Evolutionary conservation across 2,113 vertebrate genomes (phyloP).

Genomic region (Phainopepla nitens): DNA sequence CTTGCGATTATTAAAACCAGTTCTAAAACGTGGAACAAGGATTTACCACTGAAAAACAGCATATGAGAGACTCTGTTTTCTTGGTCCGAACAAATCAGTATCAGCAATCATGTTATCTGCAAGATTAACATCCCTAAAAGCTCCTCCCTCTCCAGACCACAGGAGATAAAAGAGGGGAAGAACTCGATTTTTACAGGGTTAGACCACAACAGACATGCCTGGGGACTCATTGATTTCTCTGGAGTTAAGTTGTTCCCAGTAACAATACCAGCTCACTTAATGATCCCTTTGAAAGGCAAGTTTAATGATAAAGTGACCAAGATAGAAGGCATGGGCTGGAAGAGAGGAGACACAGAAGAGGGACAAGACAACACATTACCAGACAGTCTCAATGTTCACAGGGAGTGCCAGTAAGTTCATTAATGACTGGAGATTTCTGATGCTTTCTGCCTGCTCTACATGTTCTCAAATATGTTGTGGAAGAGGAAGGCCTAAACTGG

Average conservation of each 20-base stretch:
- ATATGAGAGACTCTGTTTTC: background rate
- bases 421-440: background rate
- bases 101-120: fast-evolving
- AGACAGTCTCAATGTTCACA: background rate
- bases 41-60: background rate
- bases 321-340: background rate
- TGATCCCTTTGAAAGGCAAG: background rate
- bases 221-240: background rate
- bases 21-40: background rate
- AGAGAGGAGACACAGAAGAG: background rate
- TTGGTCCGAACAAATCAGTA: background rate
- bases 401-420: background rate
- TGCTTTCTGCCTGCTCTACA: background rate
- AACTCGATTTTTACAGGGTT: background rate
- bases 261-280: background rate
- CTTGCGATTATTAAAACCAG: background rate
- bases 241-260: background rate
- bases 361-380: background rate
- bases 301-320: background rate
- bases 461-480: background rate
- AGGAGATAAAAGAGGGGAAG: background rate
- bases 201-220: background rate
- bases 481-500: background rate
- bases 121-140: background rate
- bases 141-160: background rate